Percentiles rank a stretch among this genome's conserved stretches.
These are phyloP conservation scores for human (Homo sapiens) DNA, from an alignment of 2,113 vertebrate species.

Conservation along the genomic window GRCh38 chr13:30968501-30969000, in stretches of 20 bases:
- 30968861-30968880: background rate
- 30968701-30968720: rapidly evolving
- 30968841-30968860: background rate
- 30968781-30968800: background rate
- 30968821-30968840: background rate
- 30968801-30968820: rapidly evolving
- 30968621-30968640: background rate
- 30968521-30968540: background rate
- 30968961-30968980: conserved; percentile 74
- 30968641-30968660: background rate
- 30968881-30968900: conserved; percentile 84
- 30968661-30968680: no score
- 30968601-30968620: background rate
- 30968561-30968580: background rate
- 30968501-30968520: background rate
- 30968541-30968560: background rate
- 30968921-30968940: conserved; percentile 78
- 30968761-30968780: background rate
- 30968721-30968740: rapidly evolving
- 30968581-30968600: background rate
- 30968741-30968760: background rate
- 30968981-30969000: conserved; percentile 79
- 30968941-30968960: conserved; percentile 85
- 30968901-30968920: conserved; percentile 80
- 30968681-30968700: background rate